A percentile compares a stretch with the other conserved stretches of the same genome.
These are phyloP conservation scores for Sigmodon hispidus DNA, from an alignment of 2,113 vertebrate genomes.

Conservation along the genomic window DNA sequence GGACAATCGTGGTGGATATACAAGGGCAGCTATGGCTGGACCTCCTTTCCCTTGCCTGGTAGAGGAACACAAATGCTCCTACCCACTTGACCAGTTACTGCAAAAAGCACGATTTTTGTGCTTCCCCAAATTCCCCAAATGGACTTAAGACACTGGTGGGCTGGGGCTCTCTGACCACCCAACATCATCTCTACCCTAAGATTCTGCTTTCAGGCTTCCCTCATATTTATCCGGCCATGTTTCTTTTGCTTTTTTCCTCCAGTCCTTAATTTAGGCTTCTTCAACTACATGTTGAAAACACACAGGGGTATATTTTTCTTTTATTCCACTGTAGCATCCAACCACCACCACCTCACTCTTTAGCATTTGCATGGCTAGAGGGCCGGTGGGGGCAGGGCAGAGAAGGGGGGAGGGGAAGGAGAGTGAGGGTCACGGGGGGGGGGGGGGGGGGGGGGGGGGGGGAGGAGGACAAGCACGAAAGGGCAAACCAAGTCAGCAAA, in stretches of 20 bases:
- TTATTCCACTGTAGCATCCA: not conserved
- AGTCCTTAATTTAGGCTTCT: slow-evolving; percentile 24
- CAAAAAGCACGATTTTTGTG: not conserved
- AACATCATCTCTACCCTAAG: not conserved
- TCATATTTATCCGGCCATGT: not conserved
- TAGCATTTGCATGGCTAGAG: not conserved
- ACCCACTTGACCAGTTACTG: not conserved
- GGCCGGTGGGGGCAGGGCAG: not conserved
- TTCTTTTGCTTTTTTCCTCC: not conserved
- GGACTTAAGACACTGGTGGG: not conserved
- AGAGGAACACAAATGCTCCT: not conserved
- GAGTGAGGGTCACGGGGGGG: not conserved
- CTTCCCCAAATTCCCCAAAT: not conserved
- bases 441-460: not conserved
- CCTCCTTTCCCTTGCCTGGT: not conserved
- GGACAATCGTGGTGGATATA: not conserved
- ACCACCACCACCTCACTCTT: not conserved
- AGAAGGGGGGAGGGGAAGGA: not conserved
- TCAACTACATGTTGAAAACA: not conserved
- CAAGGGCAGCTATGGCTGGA: not conserved
- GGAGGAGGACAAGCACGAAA: not conserved
- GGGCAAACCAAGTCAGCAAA: not conserved
- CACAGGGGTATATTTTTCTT: not conserved
- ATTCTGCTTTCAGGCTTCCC: not conserved
- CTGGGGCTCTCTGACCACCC: not conserved